Evolutionary conservation across 2,113 vertebrate genomes (phyloP).

Genomic region (Cyphomyrus discorhynchus): DNA sequence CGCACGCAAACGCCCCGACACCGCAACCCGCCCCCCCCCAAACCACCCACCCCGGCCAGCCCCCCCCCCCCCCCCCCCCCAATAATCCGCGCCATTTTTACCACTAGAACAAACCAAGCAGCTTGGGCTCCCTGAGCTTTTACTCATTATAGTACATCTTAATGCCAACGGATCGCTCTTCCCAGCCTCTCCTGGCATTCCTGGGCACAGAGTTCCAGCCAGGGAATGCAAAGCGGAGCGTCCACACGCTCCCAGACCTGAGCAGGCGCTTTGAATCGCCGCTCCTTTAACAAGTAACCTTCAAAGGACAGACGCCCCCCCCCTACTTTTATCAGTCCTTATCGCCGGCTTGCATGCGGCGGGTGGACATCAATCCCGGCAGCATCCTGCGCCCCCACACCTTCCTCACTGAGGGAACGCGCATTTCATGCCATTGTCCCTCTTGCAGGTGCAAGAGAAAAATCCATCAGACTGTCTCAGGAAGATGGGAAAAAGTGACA

Average conservation of each 20-base stretch:
- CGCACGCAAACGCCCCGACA: too few species aligned
- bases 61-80: not conserved
- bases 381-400: not conserved
- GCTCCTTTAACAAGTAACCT: slow-evolving; percentile 11
- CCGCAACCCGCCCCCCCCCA: too few species aligned
- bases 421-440: slow-evolving; percentile 10
- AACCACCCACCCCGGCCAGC: too few species aligned
- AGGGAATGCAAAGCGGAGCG: not conserved
- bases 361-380: slow-evolving; percentile 22
- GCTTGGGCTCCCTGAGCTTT: not conserved
- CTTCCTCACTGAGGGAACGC: not conserved
- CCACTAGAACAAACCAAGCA: slow-evolving; percentile 15
- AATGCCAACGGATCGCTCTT: not conserved
- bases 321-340: slow-evolving; percentile 13
- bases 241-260: not conserved
- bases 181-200: not conserved
- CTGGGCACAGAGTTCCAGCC: not conserved
- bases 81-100: slow-evolving; percentile 21
- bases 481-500: not conserved
- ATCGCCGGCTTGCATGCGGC: slow-evolving; percentile 19
- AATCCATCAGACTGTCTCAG: not conserved
- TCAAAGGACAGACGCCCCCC: not conserved
- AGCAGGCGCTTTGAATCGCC: not conserved
- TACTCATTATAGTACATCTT: not conserved
- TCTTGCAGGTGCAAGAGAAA: not conserved